phyloP scores from a whole-genome alignment of 2,113 vertebrate genomes.

The Sturnira hondurensis region DNA sequence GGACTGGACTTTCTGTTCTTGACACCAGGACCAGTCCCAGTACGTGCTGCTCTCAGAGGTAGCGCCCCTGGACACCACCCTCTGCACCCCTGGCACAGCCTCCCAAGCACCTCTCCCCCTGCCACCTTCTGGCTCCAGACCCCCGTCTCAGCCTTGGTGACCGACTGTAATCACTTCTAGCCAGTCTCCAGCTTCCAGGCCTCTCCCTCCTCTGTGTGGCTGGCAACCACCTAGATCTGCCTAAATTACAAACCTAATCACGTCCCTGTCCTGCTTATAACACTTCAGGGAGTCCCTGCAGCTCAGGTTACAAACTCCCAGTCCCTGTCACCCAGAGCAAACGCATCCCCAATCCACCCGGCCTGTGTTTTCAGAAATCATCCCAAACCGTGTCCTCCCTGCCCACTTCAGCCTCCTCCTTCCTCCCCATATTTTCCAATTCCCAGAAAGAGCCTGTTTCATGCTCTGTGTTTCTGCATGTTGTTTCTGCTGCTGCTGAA shows the following conservation, averaged over 20 bases:
- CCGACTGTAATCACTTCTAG: background rate
- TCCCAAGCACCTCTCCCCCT: rapidly evolving
- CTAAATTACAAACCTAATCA: background rate
- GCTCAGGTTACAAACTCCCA: background rate
- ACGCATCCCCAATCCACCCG: background rate
- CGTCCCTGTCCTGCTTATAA: background rate
- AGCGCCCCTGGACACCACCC: background rate
- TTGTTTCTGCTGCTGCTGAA: background rate
- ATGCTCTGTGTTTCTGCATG: background rate
- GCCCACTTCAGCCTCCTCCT: rapidly evolving
- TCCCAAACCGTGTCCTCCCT: background rate
- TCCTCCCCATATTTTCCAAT: rapidly evolving
- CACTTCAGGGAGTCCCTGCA: background rate
- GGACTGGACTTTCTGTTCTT: too few relatives aligned
- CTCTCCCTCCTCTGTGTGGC: background rate
- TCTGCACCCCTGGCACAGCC: rapidly evolving
- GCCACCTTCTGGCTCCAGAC: background rate
- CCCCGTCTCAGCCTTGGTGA: background rate
- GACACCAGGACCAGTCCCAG: too few relatives aligned
- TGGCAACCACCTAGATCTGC: background rate
- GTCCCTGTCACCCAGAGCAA: background rate
- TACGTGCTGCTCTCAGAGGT: background rate
- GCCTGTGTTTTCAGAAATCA: background rate
- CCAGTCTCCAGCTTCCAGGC: background rate
- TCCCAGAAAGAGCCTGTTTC: background rate